Conservation (phyloP, 2,113 vertebrate genomes). For the Myiozetetes cayanensis region DNA sequence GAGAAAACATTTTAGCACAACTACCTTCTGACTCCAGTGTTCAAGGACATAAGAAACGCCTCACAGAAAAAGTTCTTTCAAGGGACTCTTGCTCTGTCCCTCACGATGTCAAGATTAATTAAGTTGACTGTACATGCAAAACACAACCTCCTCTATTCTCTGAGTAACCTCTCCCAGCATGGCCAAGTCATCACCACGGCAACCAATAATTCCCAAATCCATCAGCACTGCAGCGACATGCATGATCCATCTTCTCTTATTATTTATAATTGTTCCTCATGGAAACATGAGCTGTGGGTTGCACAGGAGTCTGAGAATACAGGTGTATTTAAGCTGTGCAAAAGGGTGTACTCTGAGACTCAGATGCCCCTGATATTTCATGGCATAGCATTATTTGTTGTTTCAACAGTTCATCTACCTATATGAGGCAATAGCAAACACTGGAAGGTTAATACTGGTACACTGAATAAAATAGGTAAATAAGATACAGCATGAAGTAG, state of each 20-base stretch:
- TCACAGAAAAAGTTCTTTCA: slow-evolving; percentile 28
- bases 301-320: neutral
- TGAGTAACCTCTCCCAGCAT: slow-evolving; percentile 38
- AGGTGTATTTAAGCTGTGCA: neutral
- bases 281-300: neutral
- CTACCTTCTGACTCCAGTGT: neutral
- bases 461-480: neutral
- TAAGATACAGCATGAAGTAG: neutral
- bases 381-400: neutral
- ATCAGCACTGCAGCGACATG: neutral
- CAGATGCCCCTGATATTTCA: neutral
- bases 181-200: slow-evolving; percentile 39
- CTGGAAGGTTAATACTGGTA: neutral
- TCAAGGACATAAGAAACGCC: slow-evolving; percentile 31
- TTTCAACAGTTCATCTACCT: neutral
- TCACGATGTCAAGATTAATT: slow-evolving; percentile 16
- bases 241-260: neutral
- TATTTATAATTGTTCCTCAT: neutral
- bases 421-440: neutral
- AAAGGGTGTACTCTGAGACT: neutral
- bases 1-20: neutral
- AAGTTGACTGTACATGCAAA: slow-evolving; percentile 33
- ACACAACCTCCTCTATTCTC: slow-evolving; percentile 23
- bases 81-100: neutral
- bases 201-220: slow-evolving; percentile 55